Evolutionary conservation across 2,888 invertebrate species (phyloP).

Genomic region (Meghimatium bilineatum): DNA sequence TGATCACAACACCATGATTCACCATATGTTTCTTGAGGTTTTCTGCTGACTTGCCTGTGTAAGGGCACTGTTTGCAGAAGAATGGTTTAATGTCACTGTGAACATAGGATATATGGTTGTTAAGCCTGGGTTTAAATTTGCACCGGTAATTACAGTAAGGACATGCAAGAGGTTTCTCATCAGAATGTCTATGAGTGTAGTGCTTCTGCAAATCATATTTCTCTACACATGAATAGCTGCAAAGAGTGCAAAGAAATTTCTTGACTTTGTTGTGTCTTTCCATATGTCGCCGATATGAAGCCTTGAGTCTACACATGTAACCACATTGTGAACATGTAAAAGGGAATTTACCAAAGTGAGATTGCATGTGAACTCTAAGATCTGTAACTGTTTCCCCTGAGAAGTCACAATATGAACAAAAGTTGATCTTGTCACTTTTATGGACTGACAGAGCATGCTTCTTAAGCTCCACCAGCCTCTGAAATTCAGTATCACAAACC

Average conservation of each 20-base stretch:
- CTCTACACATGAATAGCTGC: constrained; percentile 44
- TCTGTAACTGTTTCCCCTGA: constrained; percentile 35
- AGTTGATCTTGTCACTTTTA: constrained; percentile 37
- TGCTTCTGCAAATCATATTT: constrained; percentile 47
- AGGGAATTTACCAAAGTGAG: constrained; percentile 44
- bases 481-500: constrained; percentile 36
- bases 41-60: constrained; percentile 44
- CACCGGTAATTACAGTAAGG: constrained; percentile 43
- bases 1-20: constrained; percentile 32
- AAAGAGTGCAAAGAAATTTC: constrained; percentile 34
- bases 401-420: constrained; percentile 47
- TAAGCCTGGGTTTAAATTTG: constrained; percentile 43
- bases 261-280: constrained; percentile 46
- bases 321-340: constrained; percentile 42
- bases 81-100: constrained; percentile 46
- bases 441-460: constrained; percentile 46
- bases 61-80: constrained; percentile 43
- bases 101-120: constrained; percentile 43
- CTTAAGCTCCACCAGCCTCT: constrained; percentile 30
- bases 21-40: constrained; percentile 46
- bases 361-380: constrained; percentile 43
- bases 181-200: constrained; percentile 34
- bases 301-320: constrained; percentile 42
- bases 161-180: constrained; percentile 41
- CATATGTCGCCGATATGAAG: constrained; percentile 43